Percentiles rank a stretch among this genome's conserved stretches.
Conservation (phyloP, 2,113 vertebrate genomes). For the Sakesphorus luctuosus region DNA sequence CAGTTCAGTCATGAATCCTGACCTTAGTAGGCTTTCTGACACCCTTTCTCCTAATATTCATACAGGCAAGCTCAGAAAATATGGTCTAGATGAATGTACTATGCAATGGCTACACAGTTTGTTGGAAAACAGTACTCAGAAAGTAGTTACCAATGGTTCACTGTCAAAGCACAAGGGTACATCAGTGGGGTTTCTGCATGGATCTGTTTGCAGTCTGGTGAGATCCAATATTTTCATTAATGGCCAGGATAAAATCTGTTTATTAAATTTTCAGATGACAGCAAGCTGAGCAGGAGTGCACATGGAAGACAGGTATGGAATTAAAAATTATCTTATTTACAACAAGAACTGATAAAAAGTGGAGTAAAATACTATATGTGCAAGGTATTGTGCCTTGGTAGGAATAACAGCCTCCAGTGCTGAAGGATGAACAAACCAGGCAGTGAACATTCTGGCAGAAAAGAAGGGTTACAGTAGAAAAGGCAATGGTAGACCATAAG, state of each 20-base stretch:
- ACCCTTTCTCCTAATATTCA: background rate
- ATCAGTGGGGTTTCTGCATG: conserved; percentile 5
- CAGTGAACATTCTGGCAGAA: background rate
- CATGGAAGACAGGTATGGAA: background rate
- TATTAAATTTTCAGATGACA: conserved; percentile 56
- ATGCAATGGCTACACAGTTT: background rate
- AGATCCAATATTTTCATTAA: conserved; percentile 61
- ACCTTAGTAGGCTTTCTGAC: conserved; percentile 11
- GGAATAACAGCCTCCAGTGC: background rate
- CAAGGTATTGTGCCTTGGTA: background rate
- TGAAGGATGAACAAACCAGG: background rate
- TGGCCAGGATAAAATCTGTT: conserved; percentile 26
- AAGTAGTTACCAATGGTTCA: conserved; percentile 15
- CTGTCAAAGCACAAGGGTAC: conserved; percentile 43
- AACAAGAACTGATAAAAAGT: background rate
- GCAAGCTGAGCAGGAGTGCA: conserved; percentile 7
- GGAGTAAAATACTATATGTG: background rate
- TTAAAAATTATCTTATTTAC: background rate
- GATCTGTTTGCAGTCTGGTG: background rate
- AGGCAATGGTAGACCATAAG: background rate
- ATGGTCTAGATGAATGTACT: background rate
- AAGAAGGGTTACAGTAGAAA: background rate
- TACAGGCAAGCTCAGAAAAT: conserved; percentile 12
- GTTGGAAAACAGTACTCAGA: background rate
- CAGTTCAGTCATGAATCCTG: background rate